Conservation (phyloP, 2,888 invertebrate species). For the Troides helena region DNA sequence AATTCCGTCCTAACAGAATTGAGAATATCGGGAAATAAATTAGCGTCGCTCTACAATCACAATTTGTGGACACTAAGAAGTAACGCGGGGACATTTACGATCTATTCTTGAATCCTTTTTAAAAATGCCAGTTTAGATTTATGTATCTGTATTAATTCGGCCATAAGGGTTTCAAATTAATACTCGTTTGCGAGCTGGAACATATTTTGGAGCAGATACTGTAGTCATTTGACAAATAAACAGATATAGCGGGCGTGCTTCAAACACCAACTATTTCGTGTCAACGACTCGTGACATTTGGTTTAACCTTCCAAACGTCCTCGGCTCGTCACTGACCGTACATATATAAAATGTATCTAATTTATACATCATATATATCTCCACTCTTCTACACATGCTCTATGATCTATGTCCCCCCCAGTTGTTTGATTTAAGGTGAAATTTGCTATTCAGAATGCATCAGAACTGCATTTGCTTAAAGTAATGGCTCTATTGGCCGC, state of each 20-base stretch:
- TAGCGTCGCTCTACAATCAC: background rate
- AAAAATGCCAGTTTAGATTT: background rate
- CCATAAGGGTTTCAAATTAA: background rate
- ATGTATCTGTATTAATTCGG: background rate
- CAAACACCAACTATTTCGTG: slow-evolving; percentile 29
- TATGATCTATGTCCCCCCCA: slow-evolving; percentile 4
- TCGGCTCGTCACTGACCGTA: slow-evolving; percentile 13
- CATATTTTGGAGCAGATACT: background rate
- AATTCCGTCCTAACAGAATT: background rate
- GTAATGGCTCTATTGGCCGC: slow-evolving; percentile 14
- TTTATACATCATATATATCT: background rate
- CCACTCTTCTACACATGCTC: background rate
- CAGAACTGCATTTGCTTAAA: slow-evolving; percentile 12
- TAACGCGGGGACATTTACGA: background rate
- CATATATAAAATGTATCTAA: background rate
- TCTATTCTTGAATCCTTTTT: background rate
- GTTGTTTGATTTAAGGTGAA: background rate
- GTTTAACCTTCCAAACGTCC: slow-evolving; percentile 28
- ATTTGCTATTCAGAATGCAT: slow-evolving; percentile 12
- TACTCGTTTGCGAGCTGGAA: background rate
- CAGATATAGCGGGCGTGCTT: slow-evolving; percentile 10
- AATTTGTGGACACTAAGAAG: no score
- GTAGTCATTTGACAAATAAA: slow-evolving; percentile 12
- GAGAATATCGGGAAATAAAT: background rate
- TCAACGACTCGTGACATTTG: slow-evolving; percentile 38